Percentiles rank a stretch among this genome's conserved stretches.
These are phyloP conservation scores for Archilochus colubris DNA, from an alignment of 2,113 vertebrate genomes.

Conservation along the genomic window DNA sequence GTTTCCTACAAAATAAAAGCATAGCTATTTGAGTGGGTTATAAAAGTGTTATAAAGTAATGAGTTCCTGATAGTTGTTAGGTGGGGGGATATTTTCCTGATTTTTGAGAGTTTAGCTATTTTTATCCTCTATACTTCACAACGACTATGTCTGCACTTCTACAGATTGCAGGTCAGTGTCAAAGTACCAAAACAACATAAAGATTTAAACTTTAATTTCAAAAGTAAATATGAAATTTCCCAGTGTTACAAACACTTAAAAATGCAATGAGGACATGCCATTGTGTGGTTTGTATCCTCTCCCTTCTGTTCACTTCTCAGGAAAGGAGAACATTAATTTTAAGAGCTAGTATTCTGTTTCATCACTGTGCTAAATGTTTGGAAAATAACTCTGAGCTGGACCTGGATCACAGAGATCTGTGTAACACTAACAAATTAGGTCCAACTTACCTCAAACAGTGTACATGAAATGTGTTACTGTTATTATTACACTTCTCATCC, in stretches of 20 bases:
- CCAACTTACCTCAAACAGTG: not conserved
- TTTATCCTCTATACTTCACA: not conserved
- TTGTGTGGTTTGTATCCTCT: not conserved
- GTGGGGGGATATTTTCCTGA: not conserved
- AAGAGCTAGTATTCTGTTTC: not conserved
- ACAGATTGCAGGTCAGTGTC: not conserved
- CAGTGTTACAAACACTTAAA: not conserved
- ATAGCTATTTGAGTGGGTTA: not conserved
- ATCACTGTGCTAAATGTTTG: accelerated
- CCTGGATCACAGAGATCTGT: not conserved
- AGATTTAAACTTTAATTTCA: not conserved
- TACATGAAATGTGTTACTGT: not conserved
- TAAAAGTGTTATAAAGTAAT: not conserved
- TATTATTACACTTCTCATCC: not conserved
- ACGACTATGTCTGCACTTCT: not conserved
- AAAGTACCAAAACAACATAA: not conserved
- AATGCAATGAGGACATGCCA: not conserved
- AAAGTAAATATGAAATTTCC: not conserved
- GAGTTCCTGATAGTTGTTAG: not conserved
- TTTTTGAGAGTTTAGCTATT: not conserved
- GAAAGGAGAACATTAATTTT: not conserved
- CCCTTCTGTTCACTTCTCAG: accelerated
- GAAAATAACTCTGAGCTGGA: not conserved
- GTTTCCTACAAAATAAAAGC: not conserved
- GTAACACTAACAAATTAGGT: not conserved